Evolutionary conservation across 2,888 invertebrate genomes (phyloP).

Genomic region (Athetis lepigone): DNA sequence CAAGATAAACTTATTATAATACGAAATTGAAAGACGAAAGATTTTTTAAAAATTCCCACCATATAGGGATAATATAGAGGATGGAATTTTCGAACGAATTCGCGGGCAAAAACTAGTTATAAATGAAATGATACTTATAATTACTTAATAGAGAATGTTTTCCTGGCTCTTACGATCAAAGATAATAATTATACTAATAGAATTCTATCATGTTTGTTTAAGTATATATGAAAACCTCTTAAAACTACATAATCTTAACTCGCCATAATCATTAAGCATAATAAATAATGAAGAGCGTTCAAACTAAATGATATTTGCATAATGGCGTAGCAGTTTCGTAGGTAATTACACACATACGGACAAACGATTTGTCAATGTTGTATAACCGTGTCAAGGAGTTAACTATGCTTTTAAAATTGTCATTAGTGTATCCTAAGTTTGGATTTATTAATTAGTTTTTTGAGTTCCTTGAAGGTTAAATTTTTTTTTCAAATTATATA

Average conservation of each 20-base stretch:
- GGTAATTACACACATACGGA: constrained; percentile 52
- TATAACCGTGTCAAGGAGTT: constrained; percentile 51
- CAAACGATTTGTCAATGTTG: constrained; percentile 46
- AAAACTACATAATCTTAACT: constrained; percentile 48
- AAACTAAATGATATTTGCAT: constrained; percentile 53
- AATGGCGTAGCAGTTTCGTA: constrained; percentile 49
- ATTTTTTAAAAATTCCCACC: no score
- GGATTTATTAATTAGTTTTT: not conserved
- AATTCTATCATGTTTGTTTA: not conserved
- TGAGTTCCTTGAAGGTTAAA: not conserved
- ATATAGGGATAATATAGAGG: no score
- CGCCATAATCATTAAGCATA: constrained; percentile 38
- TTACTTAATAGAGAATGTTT: no score
- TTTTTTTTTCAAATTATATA: no score
- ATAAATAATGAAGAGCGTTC: constrained; percentile 46
- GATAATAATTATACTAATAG: not conserved
- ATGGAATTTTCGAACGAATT: no score
- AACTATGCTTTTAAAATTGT: constrained; percentile 16
- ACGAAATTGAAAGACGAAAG: no score
- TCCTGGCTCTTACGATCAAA: not conserved
- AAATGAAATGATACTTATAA: no score
- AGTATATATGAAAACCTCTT: constrained; percentile 23
- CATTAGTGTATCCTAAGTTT: constrained; percentile 7
- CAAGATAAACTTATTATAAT: no score
- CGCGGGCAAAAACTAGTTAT: no score